Evolutionary conservation across 1,140 invertebrate species (phyloP), one percentile per base, ranked within the genome.

Genomic region (Sesamia nonagrioides): DNA sequence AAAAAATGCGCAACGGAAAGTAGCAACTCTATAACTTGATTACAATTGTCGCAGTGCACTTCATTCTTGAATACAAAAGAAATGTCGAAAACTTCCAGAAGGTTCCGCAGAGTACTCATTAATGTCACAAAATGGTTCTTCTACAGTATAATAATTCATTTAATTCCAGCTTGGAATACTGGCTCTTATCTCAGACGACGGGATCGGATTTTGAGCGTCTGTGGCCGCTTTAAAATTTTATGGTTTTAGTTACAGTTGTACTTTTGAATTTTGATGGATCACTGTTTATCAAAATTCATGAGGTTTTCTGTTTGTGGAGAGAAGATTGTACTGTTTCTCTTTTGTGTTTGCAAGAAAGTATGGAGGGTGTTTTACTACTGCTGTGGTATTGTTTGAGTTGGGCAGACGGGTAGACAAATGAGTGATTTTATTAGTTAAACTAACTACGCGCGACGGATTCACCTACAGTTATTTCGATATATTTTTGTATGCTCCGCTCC

Each of bases 61-160:
- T 63, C 50, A 63, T 76, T 63, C 42, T 6, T 63, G 50, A 72
- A 56, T 54, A 63, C 73, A 63, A 76, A 76, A 76, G 73, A 76
- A 50, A 63, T n/a, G 61, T 66, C 74, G 50, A 42, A 66, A 68
- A 54, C 35, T 68, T 54, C 52, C 33, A 33, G 21, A 61, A 18
- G 58, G 73, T 63, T 48, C 33, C 56, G 50, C 15, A 33, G 27
- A 76, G 50, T 72, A 35, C 73, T 73, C 48, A 77, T 77, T 77
- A 71, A 66, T 48, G 42, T 54, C 17, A 54, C 61, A 45, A 77
- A 77, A 77, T 77, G 48, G 50, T 68, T 7, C 48, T 66, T 56
- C 48, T 77, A n/a, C 48, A 15, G 45, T 33, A 66, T 42, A 77
- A 77, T 77, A 77, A 77, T 77, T 77, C 74, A 56, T 77, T 77